These are phyloP conservation scores for Mya arenaria DNA, from an alignment of 1,140 invertebrate species.

Conservation along the genomic window DNA sequence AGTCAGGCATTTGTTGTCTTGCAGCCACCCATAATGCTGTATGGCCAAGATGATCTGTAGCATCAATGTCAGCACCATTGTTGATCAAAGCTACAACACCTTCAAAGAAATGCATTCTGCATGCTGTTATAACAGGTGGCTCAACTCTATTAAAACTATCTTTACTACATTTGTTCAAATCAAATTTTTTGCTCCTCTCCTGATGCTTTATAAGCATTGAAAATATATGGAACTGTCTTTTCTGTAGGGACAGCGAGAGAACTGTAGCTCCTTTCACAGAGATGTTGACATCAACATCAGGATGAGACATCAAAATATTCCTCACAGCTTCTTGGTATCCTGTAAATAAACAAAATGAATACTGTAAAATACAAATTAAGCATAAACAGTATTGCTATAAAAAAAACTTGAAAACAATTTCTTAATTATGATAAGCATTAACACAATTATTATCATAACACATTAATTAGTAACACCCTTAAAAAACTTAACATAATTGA, in stretches of 20 bases:
- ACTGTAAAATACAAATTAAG: too few relatives aligned
- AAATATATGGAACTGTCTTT: slow-evolving; percentile 75
- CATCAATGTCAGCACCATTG: slow-evolving; percentile 76
- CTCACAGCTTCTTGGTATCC: slow-evolving; percentile 64
- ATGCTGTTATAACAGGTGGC: slow-evolving; percentile 77
- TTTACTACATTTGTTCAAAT: slow-evolving; percentile 76
- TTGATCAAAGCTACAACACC: slow-evolving; percentile 72
- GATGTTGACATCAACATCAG: slow-evolving; percentile 76
- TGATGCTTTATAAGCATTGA: slow-evolving; percentile 73
- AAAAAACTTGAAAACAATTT: too few relatives aligned
- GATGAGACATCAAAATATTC: slow-evolving; percentile 73
- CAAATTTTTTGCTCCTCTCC: slow-evolving; percentile 70
- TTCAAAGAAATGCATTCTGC: slow-evolving; percentile 75
- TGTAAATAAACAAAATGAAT: too few relatives aligned
- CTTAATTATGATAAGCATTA: too few relatives aligned
- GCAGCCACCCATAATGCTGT: slow-evolving; percentile 77
- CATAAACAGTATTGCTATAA: too few relatives aligned
- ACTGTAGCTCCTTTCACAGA: slow-evolving; percentile 76
- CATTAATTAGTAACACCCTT: too few relatives aligned
- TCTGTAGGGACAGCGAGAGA: slow-evolving; percentile 74
- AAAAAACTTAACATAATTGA: too few relatives aligned
- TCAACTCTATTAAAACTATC: slow-evolving; percentile 74
- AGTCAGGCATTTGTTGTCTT: slow-evolving; percentile 74
- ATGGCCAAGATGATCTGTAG: slow-evolving; percentile 73
- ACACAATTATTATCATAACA: too few relatives aligned